phyloP scores from a whole-genome alignment of 2,888 invertebrate genomes.

The Hirudinaria manillensis region DNA sequence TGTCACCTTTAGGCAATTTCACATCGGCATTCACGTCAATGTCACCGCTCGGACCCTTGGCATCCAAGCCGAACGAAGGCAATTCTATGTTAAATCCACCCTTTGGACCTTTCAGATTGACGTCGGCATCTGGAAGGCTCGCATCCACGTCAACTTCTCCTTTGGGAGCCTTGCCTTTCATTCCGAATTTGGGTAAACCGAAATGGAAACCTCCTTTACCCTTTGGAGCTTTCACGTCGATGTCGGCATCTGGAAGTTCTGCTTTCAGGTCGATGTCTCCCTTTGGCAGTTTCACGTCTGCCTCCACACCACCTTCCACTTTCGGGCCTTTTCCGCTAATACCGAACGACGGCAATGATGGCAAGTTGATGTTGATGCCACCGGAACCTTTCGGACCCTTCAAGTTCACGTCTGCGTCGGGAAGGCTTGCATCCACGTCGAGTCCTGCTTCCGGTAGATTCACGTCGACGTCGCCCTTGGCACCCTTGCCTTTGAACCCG shows the following conservation, averaged over 20 bases:
- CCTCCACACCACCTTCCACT: slow-evolving; percentile 28
- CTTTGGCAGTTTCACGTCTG: slow-evolving; percentile 21
- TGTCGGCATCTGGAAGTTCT: slow-evolving; percentile 27
- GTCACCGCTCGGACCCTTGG: too few species aligned
- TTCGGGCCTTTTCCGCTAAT: slow-evolving; percentile 29
- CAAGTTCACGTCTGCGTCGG: slow-evolving; percentile 25
- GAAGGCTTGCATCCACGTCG: slow-evolving; percentile 12
- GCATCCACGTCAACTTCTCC: too few species aligned
- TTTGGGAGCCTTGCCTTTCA: slow-evolving; percentile 31
- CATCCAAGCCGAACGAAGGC: too few species aligned
- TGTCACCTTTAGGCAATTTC: too few species aligned
- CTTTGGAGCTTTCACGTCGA: slow-evolving; percentile 30
- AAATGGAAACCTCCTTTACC: slow-evolving; percentile 30
- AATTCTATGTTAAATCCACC: too few species aligned
- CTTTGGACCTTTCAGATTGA: too few species aligned
- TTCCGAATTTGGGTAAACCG: slow-evolving; percentile 27
- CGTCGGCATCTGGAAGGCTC: too few species aligned
- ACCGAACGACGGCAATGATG: slow-evolving; percentile 30
- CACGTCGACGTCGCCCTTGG: slow-evolving; percentile 16
- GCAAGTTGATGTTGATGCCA: slow-evolving; percentile 23
- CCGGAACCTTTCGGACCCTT: slow-evolving; percentile 29
- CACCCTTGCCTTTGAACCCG: background rate
- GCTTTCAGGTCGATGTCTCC: slow-evolving; percentile 15
- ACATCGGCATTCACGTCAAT: too few species aligned
- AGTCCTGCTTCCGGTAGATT: slow-evolving; percentile 20